Percentiles rank a stretch among this genome's conserved stretches.
These are phyloP conservation scores for Coecobrya sp. DNA, from an alignment of 2,888 invertebrate species.

Conservation along the genomic window DNA sequence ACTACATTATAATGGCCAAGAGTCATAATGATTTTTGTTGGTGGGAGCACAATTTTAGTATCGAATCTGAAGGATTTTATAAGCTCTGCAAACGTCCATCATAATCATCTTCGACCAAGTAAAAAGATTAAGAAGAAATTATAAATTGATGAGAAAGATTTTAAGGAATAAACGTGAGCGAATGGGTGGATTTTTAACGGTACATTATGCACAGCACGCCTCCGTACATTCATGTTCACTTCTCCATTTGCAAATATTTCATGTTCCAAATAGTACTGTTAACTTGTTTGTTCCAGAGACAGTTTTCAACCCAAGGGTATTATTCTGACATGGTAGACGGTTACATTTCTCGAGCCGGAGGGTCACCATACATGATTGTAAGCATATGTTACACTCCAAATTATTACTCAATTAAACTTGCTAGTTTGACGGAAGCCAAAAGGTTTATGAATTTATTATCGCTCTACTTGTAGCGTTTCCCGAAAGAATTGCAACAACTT, in stretches of 20 bases:
- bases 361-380: not conserved
- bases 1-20: not conserved
- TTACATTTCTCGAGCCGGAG: slow-evolving; percentile 28
- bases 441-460: not conserved
- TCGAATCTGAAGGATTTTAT: not conserved
- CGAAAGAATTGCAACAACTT: slow-evolving; percentile 13
- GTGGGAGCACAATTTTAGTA: too few relatives aligned
- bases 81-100: not conserved
- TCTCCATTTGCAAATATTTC: too few relatives aligned
- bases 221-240: too few relatives aligned
- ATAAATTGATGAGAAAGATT: not conserved
- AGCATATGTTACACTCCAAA: not conserved
- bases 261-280: too few relatives aligned
- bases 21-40: not conserved
- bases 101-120: not conserved
- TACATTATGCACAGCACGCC: too few relatives aligned
- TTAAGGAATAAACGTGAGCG: not conserved
- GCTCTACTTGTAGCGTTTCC: slow-evolving; percentile 22
- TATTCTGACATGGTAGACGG: slow-evolving; percentile 51
- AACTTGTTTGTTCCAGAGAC: slow-evolving; percentile 17
- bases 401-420: not conserved
- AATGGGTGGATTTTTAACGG: slow-evolving; percentile 48
- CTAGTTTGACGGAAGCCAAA: not conserved
- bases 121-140: not conserved
- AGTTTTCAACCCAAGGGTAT: slow-evolving; percentile 37